phyloP scores from a whole-genome alignment of 2,888 invertebrate genomes.

The Parnassius orleans region DNA sequence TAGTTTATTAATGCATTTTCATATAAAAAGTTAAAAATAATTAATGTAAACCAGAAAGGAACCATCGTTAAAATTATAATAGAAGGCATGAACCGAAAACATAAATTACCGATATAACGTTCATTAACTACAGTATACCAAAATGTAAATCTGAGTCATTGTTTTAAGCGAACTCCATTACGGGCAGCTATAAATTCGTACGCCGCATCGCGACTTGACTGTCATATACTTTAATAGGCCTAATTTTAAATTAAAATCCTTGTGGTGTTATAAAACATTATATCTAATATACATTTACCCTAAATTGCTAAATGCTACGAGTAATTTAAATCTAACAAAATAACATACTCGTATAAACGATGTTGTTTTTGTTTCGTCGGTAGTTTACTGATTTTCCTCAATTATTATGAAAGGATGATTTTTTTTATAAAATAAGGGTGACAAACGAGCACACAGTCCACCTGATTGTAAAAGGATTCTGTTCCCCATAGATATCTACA shows the following conservation, averaged over 20 bases:
- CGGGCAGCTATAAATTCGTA: slow-evolving; percentile 11
- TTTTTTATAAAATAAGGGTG: no score
- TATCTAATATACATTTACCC: background rate
- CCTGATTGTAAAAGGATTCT: no score
- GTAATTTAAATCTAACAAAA: no score
- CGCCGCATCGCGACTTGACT: slow-evolving; percentile 12
- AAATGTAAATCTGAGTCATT: slow-evolving; percentile 25
- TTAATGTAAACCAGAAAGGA: background rate
- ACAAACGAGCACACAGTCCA: no score
- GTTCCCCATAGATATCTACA: no score
- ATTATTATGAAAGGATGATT: no score
- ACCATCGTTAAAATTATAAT: slow-evolving; percentile 19
- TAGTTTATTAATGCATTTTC: no score
- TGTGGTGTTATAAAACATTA: slow-evolving; percentile 2
- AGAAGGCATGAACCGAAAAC: slow-evolving; percentile 15
- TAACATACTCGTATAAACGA: no score
- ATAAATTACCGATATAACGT: slow-evolving; percentile 23
- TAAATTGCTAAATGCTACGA: no score
- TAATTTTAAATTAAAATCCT: slow-evolving; percentile 13
- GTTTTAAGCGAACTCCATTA: slow-evolving; percentile 26
- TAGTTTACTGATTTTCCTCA: no score
- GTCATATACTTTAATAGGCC: slow-evolving; percentile 23
- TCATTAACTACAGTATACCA: slow-evolving; percentile 23
- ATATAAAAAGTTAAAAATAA: background rate
- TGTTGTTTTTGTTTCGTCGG: no score